Conservation (phyloP, 2,797 vertebrate species). For the Pachyuromys duprasi region DNA sequence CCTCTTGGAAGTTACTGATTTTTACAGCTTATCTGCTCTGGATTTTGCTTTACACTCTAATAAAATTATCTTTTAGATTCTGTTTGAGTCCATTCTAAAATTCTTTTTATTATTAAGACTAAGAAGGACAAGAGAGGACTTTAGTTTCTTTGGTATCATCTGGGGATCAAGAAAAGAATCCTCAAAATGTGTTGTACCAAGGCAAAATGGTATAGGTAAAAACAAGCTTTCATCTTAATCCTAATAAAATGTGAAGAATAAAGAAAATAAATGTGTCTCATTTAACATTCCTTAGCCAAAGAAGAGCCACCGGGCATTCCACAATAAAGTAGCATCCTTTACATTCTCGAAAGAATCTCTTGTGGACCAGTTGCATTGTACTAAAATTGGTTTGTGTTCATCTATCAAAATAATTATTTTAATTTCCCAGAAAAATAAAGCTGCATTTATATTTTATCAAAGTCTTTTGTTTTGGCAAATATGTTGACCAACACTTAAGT, state of each 20-base stretch:
- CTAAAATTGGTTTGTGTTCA: slow-evolving; percentile 41
- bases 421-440: slow-evolving; percentile 68
- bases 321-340: slow-evolving; percentile 49
- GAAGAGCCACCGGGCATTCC: neutral
- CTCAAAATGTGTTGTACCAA: neutral
- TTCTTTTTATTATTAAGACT: neutral
- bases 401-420: slow-evolving; percentile 63
- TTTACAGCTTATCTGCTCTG: neutral
- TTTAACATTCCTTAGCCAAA: slow-evolving; percentile 36
- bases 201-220: slow-evolving; percentile 28
- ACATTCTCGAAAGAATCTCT: neutral
- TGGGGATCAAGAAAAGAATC: neutral
- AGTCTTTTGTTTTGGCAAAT: slow-evolving; percentile 57
- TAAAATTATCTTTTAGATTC: neutral
- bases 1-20: neutral
- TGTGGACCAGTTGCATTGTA: neutral
- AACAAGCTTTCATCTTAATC: slow-evolving; percentile 4
- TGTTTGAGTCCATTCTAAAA: neutral
- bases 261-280: neutral
- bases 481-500: slow-evolving; percentile 24
- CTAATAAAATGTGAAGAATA: neutral
- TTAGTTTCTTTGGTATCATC: neutral
- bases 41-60: neutral
- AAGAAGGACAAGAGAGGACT: neutral
- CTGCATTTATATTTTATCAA: slow-evolving; percentile 44